phyloP scores from a whole-genome alignment of 2,888 invertebrate genomes.

The Tachina grossa region DNA sequence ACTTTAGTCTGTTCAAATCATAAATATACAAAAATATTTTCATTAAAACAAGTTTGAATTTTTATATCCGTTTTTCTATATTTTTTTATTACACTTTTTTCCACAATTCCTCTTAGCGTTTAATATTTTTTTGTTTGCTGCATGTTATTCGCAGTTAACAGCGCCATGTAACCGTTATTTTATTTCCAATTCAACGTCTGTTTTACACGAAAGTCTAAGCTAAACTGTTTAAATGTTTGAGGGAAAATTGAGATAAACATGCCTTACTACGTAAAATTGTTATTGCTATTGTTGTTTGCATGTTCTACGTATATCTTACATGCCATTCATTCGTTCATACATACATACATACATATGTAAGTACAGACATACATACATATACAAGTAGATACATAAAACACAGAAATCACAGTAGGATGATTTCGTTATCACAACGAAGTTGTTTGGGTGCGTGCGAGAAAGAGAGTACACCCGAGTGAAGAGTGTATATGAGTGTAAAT shows the following conservation, averaged over 20 bases:
- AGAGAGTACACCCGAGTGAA: not conserved
- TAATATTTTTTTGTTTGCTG: not conserved
- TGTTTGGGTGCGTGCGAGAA: constrained; percentile 43
- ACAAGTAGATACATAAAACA: too few species aligned
- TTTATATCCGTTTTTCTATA: constrained; percentile 21
- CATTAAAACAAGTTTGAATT: constrained; percentile 36
- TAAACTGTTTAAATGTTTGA: constrained; percentile 58
- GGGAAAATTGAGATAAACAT: constrained; percentile 61
- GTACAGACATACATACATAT: too few species aligned
- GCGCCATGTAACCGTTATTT: constrained; percentile 47
- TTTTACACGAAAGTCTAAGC: constrained; percentile 60
- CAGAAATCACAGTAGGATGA: constrained; percentile 46
- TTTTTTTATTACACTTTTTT: constrained; percentile 7
- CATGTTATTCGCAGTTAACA: constrained; percentile 2
- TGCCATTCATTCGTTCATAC: not conserved
- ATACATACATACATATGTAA: not conserved
- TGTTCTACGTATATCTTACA: constrained; percentile 28
- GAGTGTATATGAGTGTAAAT: not conserved
- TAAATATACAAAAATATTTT: not conserved
- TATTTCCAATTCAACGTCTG: constrained; percentile 49
- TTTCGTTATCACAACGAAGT: constrained; percentile 56
- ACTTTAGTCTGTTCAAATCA: too few species aligned
- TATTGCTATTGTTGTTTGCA: constrained; percentile 27
- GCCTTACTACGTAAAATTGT: constrained; percentile 37
- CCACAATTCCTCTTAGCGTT: constrained; percentile 18